Evolutionary conservation across 2,797 vertebrate genomes (phyloP), one percentile per base, ranked within the genome.

Genomic region (Nyctalus aviator): DNA sequence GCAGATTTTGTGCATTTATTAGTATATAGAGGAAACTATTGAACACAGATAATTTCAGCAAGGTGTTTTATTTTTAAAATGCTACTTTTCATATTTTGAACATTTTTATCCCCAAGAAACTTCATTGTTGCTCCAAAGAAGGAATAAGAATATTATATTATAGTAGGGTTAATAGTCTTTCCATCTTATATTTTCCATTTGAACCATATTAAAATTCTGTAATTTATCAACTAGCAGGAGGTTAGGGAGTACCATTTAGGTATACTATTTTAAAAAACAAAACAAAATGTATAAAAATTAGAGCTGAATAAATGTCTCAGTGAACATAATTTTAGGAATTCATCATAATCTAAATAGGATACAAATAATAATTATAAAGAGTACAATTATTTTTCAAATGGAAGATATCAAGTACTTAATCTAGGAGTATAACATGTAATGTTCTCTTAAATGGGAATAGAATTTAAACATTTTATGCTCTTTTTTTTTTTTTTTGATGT

Each of bases 271-370:
- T 75, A 85, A 93, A 62, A 62, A 30, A 62, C 13, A 88, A 94
- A 18, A 75, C 3, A 85, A 32, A 30, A 35, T 55, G 6, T 55
- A 92, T 25, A 55, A 79, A 92, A 82, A 46, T 37, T 71, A 21
- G 27, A 93, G 12, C 8, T 41, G 1, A 79, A 64, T 75, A 87
- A 62, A 62, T 92, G 5, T 77, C 55, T 85, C 23, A 76, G 17
- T 35, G 35, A 25, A 75, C 0, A n/a, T 37, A 95, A 94, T 55
- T n/a, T 64, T 46, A 78, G 82, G 59, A 77, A 81, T 91, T 48
- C 72, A 82, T 30, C 37, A 84, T 21, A 81, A 90, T 12, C 32
- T 93, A 91, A 77, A 50, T 27, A 84, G 62, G 32, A 64, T 69
- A 75, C 1, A 88, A 83, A 75, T 1, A 87, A 30, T 15, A 86